Evolutionary conservation across 2,888 invertebrate species (phyloP).

Genomic region (Caenorhabditis doughertyi): DNA sequence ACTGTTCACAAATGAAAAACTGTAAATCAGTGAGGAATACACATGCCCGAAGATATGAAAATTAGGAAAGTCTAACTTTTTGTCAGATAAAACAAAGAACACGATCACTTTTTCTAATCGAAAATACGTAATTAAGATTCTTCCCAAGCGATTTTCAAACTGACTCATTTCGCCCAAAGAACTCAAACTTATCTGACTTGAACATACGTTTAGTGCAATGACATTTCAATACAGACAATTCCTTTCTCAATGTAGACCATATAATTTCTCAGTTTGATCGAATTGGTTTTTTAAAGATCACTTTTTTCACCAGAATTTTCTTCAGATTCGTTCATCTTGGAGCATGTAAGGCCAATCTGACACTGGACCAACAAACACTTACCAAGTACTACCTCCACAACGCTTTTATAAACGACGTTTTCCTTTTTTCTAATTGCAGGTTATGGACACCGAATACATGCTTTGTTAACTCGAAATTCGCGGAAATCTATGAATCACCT

Average conservation of each 20-base stretch:
- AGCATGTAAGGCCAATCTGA: slow-evolving; percentile 68
- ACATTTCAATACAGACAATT: slow-evolving; percentile 7
- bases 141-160: background rate
- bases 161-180: background rate
- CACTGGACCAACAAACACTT: slow-evolving; percentile 69
- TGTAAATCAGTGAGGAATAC: background rate
- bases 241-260: background rate
- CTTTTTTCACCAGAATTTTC: background rate
- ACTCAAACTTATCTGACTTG: background rate
- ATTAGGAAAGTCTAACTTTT: background rate
- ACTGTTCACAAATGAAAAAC: no score
- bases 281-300: slow-evolving; percentile 11
- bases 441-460: slow-evolving; percentile 75
- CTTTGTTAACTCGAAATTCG: slow-evolving; percentile 75
- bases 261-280: slow-evolving; percentile 7
- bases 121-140: background rate
- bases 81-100: background rate
- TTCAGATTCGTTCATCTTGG: slow-evolving; percentile 54
- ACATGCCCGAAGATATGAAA: background rate
- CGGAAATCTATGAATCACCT: slow-evolving; percentile 74
- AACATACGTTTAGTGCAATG: no score
- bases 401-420: background rate
- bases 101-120: background rate
- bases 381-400: slow-evolving; percentile 28
- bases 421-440: slow-evolving; percentile 37